A percentile compares a stretch with the other conserved stretches of the same genome.
Conservation (phyloP, 2,797 vertebrate genomes). For the Cryptoblepharus egeriae region DNA sequence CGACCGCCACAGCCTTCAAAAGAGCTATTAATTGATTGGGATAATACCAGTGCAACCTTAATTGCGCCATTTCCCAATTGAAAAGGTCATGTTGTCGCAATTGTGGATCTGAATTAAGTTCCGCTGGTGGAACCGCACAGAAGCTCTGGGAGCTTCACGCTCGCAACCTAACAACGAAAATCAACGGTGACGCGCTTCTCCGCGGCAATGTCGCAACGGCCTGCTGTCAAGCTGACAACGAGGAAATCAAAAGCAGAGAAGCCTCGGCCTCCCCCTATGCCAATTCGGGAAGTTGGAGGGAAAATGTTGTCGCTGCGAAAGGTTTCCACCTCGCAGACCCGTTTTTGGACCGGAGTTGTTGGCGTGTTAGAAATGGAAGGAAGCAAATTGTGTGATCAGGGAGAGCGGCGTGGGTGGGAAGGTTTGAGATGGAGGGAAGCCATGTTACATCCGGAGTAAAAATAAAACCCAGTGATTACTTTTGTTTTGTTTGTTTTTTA, state of each 20-base stretch:
- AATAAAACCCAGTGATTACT: too few relatives aligned
- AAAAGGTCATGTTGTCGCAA: constrained; percentile 18
- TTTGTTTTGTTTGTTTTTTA: too few relatives aligned
- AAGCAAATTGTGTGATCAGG: constrained; percentile 57
- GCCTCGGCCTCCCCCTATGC: not conserved
- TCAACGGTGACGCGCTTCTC: constrained; percentile 36
- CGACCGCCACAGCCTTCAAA: not conserved
- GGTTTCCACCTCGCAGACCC: not conserved
- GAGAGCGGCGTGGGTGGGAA: constrained; percentile 6
- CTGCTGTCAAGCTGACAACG: constrained; percentile 26
- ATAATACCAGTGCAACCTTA: not conserved
- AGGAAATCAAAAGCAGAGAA: constrained; percentile 5
- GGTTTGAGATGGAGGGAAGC: not conserved
- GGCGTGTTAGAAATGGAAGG: too few relatives aligned
- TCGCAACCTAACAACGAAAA: not conserved
- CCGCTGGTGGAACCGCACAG: not conserved
- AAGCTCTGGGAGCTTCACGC: not conserved
- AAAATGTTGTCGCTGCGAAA: not conserved
- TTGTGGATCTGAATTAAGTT: not conserved
- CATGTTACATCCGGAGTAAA: not conserved
- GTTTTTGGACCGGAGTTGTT: constrained; percentile 45
- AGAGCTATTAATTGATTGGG: fast-evolving
- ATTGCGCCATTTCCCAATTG: not conserved
- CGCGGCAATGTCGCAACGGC: constrained; percentile 1
- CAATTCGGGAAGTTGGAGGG: constrained; percentile 27